phyloP scores from a whole-genome alignment of 35 echinoderm and acorn worm genomes.

The Lytechinus pictus region DNA sequence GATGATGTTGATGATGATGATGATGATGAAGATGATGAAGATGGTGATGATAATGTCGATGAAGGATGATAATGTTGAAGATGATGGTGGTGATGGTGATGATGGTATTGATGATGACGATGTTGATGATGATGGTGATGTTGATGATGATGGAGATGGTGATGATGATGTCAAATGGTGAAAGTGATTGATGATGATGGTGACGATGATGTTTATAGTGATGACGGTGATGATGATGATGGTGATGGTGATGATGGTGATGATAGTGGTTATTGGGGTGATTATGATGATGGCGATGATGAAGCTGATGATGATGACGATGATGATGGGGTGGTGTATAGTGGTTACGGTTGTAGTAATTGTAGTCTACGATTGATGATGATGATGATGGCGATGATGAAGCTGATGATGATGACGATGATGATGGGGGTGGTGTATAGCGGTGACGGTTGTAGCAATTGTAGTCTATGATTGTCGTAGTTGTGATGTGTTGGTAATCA shows the following conservation, averaged over 20 bases:
- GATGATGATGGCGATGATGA: neutral
- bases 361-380: neutral
- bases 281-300: neutral
- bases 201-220: neutral
- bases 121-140: neutral
- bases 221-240: neutral
- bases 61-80: neutral
- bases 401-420: neutral
- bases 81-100: neutral
- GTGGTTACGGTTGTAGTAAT: neutral
- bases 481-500: too few relatives aligned
- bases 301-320: neutral
- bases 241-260: neutral
- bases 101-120: neutral
- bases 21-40: neutral
- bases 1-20: neutral
- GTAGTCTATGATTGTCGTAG: too few relatives aligned
- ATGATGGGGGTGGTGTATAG: too few relatives aligned
- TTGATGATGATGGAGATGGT: neutral
- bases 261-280: neutral
- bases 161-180: neutral
- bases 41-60: neutral
- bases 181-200: neutral
- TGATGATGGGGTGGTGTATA: neutral
- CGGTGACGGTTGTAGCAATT: too few relatives aligned